Conservation (phyloP, 1,140 invertebrate genomes). For the Diorhabda carinulata region DNA sequence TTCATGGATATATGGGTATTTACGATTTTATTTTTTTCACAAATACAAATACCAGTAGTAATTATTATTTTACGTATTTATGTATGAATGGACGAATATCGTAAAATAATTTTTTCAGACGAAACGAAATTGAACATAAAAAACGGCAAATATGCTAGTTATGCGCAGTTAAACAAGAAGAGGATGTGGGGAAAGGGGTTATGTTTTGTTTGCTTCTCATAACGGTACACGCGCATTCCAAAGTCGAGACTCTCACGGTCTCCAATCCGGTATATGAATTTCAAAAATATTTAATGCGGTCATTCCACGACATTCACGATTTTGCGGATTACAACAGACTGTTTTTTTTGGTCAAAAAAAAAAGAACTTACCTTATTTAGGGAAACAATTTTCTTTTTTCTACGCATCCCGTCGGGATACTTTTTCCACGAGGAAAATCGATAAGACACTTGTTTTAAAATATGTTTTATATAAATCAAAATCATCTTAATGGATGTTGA, state of each 20-base stretch:
- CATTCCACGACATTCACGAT: background rate
- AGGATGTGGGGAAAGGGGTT: constrained; percentile 16
- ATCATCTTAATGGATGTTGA: no score
- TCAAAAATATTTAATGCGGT: background rate
- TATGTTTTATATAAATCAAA: no score
- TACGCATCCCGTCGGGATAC: no score
- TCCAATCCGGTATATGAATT: background rate
- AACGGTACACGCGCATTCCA: constrained; percentile 38
- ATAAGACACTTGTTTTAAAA: no score
- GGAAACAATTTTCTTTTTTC: background rate
- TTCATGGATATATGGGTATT: no score
- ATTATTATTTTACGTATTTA: no score
- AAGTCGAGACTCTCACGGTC: constrained; percentile 27
- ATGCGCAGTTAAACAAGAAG: constrained; percentile 32
- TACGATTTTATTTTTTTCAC: no score
- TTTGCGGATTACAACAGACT: background rate
- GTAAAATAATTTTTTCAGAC: no score
- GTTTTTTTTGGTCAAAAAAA: background rate
- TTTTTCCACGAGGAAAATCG: no score
- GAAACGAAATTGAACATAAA: no score
- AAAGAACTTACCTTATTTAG: constrained; percentile 7
- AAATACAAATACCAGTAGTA: no score
- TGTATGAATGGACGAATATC: no score
- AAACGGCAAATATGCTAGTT: constrained; percentile 25
- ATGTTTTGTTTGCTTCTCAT: constrained; percentile 32